A percentile compares a stretch with the other conserved stretches of the same genome.
Conservation (phyloP, 2,797 vertebrate species). For the Argentina silus region DNA sequence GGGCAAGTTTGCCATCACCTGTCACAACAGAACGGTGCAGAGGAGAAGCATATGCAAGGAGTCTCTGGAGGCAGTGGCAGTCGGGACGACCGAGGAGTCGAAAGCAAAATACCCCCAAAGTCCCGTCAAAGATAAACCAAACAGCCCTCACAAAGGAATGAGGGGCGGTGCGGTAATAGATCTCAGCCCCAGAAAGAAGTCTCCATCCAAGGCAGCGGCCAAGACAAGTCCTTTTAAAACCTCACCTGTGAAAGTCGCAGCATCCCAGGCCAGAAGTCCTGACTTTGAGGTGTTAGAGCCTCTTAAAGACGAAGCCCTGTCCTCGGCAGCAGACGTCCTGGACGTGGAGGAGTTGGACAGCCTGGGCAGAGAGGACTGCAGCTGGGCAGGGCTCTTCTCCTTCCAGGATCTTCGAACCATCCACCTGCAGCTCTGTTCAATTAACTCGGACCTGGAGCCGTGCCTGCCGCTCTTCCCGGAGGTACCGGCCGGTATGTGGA, state of each 20-base stretch:
- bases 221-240: conserved; percentile 48
- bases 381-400: conserved; percentile 97
- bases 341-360: conserved; percentile 69
- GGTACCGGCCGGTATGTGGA: conserved; percentile 92
- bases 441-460: conserved; percentile 90
- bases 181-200: conserved; percentile 29
- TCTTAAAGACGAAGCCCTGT: conserved; percentile 38
- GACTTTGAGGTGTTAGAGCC: conserved; percentile 53
- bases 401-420: conserved; percentile 89
- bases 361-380: conserved; percentile 83
- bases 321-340: conserved; percentile 45
- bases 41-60: conserved; percentile 83
- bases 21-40: conserved; percentile 92
- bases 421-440: conserved; percentile 91
- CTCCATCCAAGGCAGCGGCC: conserved; percentile 7
- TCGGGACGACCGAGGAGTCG: conserved; percentile 47
- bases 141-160: conserved; percentile 47
- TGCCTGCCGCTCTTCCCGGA: conserved; percentile 91
- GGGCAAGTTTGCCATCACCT: conserved; percentile 93
- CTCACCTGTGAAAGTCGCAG: conserved; percentile 26
- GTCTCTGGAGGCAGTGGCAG: conserved; percentile 44
- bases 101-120: conserved; percentile 70
- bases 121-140: conserved; percentile 56
- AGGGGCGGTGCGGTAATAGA: conserved; percentile 38
- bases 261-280: conserved; percentile 24